These are phyloP conservation scores for Bubo blakistoni DNA, from an alignment of 2,113 vertebrate species.

Conservation along the genomic window DNA sequence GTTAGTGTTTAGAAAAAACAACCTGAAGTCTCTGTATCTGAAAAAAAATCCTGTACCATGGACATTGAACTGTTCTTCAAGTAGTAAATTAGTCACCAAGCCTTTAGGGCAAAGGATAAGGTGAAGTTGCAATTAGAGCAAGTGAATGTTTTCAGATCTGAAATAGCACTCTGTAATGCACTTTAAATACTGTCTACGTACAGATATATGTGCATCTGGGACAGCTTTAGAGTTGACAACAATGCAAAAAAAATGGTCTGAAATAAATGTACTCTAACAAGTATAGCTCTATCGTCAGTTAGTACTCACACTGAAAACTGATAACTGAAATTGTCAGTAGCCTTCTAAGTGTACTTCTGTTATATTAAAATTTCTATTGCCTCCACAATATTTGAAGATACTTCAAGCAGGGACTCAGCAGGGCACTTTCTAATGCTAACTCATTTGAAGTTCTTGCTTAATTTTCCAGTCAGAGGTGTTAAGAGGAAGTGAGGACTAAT, in stretches of 20 bases:
- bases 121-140: not conserved
- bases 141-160: not conserved
- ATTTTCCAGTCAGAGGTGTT: not conserved
- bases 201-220: not conserved
- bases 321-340: not conserved
- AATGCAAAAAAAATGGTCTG: not conserved
- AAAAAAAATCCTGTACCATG: not conserved
- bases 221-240: not conserved
- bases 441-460: not conserved
- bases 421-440: not conserved
- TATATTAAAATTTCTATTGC: not conserved
- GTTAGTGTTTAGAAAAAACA: not conserved
- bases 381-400: not conserved
- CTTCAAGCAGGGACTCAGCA: not conserved
- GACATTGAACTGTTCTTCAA: not conserved
- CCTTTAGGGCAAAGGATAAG: not conserved
- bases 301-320: not conserved
- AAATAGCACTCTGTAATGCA: not conserved
- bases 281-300: not conserved
- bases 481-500: not conserved
- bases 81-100: not conserved
- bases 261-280: not conserved
- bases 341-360: not conserved
- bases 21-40: not conserved
- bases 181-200: not conserved